These are phyloP conservation scores for Exocentrus adspersus DNA, from an alignment of 2,888 invertebrate species.

Conservation along the genomic window DNA sequence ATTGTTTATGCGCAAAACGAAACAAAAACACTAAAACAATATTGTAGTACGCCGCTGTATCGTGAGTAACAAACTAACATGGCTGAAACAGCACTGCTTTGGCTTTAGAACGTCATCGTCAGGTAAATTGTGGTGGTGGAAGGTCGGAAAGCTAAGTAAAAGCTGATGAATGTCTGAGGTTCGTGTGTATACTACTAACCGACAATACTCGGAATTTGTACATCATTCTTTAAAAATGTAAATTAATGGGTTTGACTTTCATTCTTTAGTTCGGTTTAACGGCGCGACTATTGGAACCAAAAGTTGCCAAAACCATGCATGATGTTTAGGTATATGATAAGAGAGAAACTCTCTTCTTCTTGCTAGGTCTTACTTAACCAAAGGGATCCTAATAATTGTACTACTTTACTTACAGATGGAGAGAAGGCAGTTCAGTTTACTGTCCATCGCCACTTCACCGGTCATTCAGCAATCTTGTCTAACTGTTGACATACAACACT, in stretches of 20 bases:
- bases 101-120: conserved; percentile 48
- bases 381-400: too few species aligned
- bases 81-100: conserved; percentile 46
- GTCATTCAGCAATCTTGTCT: too few species aligned
- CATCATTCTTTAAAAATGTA: conserved; percentile 15
- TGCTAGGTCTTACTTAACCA: too few species aligned
- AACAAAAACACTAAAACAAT: not conserved
- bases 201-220: conserved; percentile 8
- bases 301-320: too few species aligned
- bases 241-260: not conserved
- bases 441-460: too few species aligned
- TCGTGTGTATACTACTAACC: conserved; percentile 15
- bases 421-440: too few species aligned
- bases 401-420: too few species aligned
- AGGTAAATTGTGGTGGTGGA: conserved; percentile 40
- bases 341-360: too few species aligned
- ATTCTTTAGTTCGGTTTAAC: too few species aligned
- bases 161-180: conserved; percentile 13
- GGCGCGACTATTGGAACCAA: too few species aligned
- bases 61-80: conserved; percentile 44
- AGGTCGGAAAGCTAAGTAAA: conserved; percentile 15
- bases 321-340: too few species aligned
- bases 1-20: conserved; percentile 11
- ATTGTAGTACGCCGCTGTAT: conserved; percentile 6
- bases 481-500: too few species aligned